These are phyloP conservation scores for Tubulanus polymorphus DNA, from an alignment of 2,888 invertebrate species.

Conservation along the genomic window DNA sequence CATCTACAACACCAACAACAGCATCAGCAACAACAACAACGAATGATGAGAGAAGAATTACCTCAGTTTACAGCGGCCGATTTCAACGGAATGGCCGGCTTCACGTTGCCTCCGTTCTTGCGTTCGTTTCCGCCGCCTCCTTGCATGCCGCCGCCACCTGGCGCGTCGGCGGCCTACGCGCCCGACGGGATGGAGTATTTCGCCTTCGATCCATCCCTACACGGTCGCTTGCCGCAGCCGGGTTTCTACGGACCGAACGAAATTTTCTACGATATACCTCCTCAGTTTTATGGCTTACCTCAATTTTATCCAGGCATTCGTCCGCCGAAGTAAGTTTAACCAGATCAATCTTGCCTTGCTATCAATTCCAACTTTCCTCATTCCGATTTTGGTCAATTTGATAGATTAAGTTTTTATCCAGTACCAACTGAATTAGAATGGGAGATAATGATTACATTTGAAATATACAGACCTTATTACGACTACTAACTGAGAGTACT, in stretches of 20 bases:
- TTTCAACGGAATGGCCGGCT: not conserved
- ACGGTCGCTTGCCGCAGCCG: constrained; percentile 23
- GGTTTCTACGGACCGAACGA: constrained; percentile 19
- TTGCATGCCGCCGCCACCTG: not conserved
- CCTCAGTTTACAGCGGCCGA: not conserved
- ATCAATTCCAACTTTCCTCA: too few species aligned
- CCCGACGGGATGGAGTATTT: constrained; percentile 9
- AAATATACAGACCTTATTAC: too few species aligned
- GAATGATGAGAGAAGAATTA: not conserved
- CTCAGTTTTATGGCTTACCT: constrained; percentile 20
- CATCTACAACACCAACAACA: not conserved
- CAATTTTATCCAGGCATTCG: constrained; percentile 23
- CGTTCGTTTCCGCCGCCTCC: constrained; percentile 20
- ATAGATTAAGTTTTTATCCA: too few species aligned
- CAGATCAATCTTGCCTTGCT: too few species aligned
- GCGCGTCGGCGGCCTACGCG: not conserved
- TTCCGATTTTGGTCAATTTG: too few species aligned
- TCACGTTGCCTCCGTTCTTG: constrained; percentile 9
- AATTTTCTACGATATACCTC: constrained; percentile 22
- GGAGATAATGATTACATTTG: too few species aligned
- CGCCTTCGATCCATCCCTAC: too few species aligned
- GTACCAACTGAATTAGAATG: too few species aligned
- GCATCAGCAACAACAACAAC: not conserved
- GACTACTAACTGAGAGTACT: too few species aligned
- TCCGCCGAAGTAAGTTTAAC: constrained; percentile 19